Conservation (phyloP, 2,797 vertebrate genomes). For the Macropus fuliginosus region DNA sequence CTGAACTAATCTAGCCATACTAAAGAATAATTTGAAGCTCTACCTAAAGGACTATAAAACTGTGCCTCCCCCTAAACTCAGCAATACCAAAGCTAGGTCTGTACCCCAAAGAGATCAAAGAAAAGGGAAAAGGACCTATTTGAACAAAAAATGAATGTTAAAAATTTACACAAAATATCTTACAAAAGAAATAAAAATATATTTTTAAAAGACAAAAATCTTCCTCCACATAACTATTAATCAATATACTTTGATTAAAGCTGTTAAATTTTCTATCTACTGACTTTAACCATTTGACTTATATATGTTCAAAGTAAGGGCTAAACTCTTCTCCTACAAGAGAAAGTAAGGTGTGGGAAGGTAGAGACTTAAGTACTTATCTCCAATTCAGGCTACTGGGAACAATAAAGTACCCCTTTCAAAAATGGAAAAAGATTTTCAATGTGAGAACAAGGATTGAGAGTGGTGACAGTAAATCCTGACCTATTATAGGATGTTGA, state of each 20-base stretch:
- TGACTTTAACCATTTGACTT: background rate
- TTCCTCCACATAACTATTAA: background rate
- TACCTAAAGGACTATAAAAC: background rate
- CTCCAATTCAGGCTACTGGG: background rate
- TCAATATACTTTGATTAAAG: background rate
- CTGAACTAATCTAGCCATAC: background rate
- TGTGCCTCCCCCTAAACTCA: fast-evolving
- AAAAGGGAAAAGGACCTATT: background rate
- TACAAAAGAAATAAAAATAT: background rate
- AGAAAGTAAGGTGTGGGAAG: background rate
- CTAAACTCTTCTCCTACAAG: background rate
- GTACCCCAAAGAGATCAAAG: background rate
- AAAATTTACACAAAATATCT: background rate
- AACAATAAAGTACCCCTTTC: background rate
- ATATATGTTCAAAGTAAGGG: background rate
- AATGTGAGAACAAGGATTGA: background rate
- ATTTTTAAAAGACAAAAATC: background rate
- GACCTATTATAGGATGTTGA: background rate
- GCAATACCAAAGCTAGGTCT: background rate
- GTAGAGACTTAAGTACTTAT: background rate
- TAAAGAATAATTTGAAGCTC: background rate
- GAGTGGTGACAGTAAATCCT: background rate
- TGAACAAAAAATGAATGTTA: background rate
- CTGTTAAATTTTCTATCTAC: background rate
- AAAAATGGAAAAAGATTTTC: background rate